A percentile compares a stretch with the other conserved stretches of the same genome.
These are phyloP conservation scores for Hyperoplus lanceolatus DNA, from an alignment of 2,797 vertebrate genomes.

Conservation along the genomic window DNA sequence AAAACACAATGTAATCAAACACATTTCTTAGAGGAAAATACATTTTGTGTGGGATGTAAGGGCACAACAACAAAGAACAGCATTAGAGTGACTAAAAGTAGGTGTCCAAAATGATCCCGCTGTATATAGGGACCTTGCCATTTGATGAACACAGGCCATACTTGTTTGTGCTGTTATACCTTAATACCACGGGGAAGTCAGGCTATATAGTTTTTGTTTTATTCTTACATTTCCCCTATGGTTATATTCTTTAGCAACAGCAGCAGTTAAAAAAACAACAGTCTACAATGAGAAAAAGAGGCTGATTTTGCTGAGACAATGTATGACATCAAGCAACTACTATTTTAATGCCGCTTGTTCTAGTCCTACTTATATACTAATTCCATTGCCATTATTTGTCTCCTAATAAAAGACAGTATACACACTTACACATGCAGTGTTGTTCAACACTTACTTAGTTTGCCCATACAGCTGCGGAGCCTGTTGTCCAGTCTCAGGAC, in stretches of 20 bases:
- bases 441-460: conserved; percentile 91
- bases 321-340: conserved; percentile 9
- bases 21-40: conserved; percentile 5
- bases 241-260: conserved; percentile 16
- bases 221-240: neutral
- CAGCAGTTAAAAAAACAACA: neutral
- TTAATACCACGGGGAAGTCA: neutral
- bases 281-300: neutral
- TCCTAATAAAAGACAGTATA: neutral
- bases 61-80: neutral
- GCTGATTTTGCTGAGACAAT: neutral
- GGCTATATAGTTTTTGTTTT: neutral
- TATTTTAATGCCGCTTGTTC: neutral
- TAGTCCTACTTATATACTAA: neutral
- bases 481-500: conserved; percentile 94
- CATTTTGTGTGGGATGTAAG: conserved; percentile 13
- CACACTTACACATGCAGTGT: neutral
- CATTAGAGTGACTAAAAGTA: neutral
- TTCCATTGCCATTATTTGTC: neutral
- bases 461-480: conserved; percentile 97
- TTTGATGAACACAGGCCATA: neutral
- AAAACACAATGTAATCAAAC: conserved; percentile 19
- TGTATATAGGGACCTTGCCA: neutral
- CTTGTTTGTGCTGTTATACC: neutral
- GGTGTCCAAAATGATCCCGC: neutral